Evolutionary conservation across 2,797 vertebrate genomes (phyloP).

Genomic region (Eremophila alpestris): DNA sequence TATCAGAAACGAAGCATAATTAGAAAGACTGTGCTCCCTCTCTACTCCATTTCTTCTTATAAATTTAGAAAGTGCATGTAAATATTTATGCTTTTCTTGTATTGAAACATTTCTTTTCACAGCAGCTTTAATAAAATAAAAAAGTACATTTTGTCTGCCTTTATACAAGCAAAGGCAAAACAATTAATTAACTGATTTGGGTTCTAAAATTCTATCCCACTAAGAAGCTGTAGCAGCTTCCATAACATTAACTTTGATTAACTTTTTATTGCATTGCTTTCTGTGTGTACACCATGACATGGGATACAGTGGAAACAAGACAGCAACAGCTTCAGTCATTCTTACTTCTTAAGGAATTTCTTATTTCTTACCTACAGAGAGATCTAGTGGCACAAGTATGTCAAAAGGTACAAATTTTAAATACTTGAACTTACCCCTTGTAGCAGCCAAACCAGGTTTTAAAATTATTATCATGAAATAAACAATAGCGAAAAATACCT

Average conservation of each 20-base stretch:
- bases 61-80: neutral
- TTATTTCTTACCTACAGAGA: neutral
- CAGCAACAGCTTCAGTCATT: neutral
- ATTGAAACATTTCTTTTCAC: neutral
- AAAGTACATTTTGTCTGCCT: neutral
- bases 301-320: neutral
- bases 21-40: neutral
- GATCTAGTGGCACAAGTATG: neutral
- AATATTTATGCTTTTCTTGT: neutral
- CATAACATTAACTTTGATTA: neutral
- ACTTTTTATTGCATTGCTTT: neutral
- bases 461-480: neutral
- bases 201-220: neutral
- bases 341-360: neutral
- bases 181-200: neutral
- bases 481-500: constrained; percentile 78
- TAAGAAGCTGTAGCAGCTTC: neutral
- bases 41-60: neutral
- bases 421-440: neutral
- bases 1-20: neutral
- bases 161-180: neutral
- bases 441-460: neutral
- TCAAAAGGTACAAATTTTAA: neutral
- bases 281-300: neutral
- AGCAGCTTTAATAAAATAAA: neutral